Evolutionary conservation across 2,797 vertebrate genomes (phyloP).

Genomic region (Pipistrellus pygmaeus): DNA sequence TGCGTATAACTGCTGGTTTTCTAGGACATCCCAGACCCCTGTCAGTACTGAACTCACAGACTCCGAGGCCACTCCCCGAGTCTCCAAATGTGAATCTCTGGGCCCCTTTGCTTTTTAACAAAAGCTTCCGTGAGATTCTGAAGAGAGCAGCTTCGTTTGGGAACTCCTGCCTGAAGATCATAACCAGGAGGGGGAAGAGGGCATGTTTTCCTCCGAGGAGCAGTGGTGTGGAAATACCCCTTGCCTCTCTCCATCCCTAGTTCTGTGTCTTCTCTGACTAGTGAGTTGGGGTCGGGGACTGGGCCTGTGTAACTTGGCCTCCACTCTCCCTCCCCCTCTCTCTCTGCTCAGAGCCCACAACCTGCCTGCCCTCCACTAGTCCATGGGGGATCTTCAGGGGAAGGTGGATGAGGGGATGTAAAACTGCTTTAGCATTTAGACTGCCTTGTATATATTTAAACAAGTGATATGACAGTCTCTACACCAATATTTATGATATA

Average conservation of each 20-base stretch:
- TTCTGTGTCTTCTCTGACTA: neutral
- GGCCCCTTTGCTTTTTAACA: neutral
- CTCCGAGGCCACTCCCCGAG: neutral
- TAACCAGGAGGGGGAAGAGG: neutral
- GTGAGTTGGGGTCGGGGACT: neutral
- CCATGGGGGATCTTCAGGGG: neutral
- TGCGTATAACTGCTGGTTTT: neutral
- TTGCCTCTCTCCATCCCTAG: neutral
- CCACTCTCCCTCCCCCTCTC: neutral
- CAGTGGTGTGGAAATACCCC: neutral
- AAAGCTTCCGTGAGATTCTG: neutral
- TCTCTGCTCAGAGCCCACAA: neutral
- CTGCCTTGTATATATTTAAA: neutral
- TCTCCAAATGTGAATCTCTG: neutral
- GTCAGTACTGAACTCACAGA: neutral
- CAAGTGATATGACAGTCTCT: neutral
- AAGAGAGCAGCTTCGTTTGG: neutral
- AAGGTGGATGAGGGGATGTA: neutral
- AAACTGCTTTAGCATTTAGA: neutral
- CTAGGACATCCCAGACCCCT: neutral
- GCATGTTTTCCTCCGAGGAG: neutral
- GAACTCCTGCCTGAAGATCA: neutral
- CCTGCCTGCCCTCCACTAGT: neutral
- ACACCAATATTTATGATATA: neutral
- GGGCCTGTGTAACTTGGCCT: neutral